Percentiles rank a stretch among this genome's conserved stretches.
phyloP scores from a whole-genome alignment of 2,113 vertebrate genomes.

The Melospiza georgiana region DNA sequence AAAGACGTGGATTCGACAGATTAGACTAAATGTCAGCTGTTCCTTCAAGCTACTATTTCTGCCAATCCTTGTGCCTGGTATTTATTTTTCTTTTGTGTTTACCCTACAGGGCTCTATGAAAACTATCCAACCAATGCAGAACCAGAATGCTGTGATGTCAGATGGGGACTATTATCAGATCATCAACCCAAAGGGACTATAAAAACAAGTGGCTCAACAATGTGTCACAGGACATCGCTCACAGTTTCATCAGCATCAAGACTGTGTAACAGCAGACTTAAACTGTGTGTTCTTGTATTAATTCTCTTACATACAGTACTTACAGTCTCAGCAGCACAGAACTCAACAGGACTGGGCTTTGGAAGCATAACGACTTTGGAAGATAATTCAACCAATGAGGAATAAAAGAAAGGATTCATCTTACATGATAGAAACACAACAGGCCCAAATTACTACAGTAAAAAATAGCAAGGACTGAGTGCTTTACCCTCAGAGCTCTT shows the following conservation, averaged over 20 bases:
- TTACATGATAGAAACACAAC: constrained; percentile 29
- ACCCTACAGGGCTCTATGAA: constrained; percentile 88
- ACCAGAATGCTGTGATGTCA: constrained; percentile 96
- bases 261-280: constrained; percentile 95
- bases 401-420: constrained; percentile 73
- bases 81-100: constrained; percentile 7
- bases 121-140: constrained; percentile 88
- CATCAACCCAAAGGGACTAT: constrained; percentile 82
- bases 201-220: constrained; percentile 85
- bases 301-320: constrained; percentile 96
- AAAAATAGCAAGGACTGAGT: constrained; percentile 57
- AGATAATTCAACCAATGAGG: constrained; percentile 89
- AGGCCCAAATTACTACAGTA: constrained; percentile 61
- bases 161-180: constrained; percentile 87
- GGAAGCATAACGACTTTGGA: constrained; percentile 87
- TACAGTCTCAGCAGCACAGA: constrained; percentile 93
- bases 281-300: constrained; percentile 94
- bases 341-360: constrained; percentile 86
- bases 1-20: neutral
- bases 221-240: constrained; percentile 89
- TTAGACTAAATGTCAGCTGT: neutral
- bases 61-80: neutral
- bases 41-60: neutral
- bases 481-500: constrained; percentile 61
- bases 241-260: constrained; percentile 91